Conservation (phyloP, 2,888 invertebrate genomes). For the Cyclophora punctaria region DNA sequence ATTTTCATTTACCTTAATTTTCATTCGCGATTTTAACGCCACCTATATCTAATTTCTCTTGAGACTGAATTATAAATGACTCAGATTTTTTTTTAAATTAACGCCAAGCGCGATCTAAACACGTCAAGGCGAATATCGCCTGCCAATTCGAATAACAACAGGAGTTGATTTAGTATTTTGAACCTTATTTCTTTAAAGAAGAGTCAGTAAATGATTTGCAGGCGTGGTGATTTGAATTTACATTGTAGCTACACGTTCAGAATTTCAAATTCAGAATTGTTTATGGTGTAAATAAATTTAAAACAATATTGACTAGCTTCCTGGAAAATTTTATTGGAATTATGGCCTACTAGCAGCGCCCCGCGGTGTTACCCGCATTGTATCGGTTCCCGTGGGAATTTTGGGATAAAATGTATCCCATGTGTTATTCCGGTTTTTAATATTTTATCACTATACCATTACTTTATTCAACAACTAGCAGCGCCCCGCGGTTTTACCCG, state of each 20-base stretch:
- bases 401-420: too few species aligned
- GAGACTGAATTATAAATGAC: neutral
- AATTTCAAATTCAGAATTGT: conserved; percentile 7
- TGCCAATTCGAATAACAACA: neutral
- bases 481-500: too few species aligned
- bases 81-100: neutral
- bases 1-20: neutral
- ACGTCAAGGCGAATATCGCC: neutral
- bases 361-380: too few species aligned
- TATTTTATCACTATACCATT: too few species aligned
- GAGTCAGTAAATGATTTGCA: neutral
- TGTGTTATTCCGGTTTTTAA: too few species aligned
- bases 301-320: neutral
- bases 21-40: neutral
- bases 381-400: too few species aligned
- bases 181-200: too few species aligned
- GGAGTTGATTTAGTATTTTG: neutral
- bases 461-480: too few species aligned
- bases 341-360: too few species aligned
- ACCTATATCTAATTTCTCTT: too few species aligned
- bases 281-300: neutral
- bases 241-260: conserved; percentile 4
- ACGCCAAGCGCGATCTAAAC: too few species aligned
- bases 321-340: too few species aligned
- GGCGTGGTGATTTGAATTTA: neutral